A percentile compares a stretch with the other conserved stretches of the same genome.
These are phyloP conservation scores for Troides oblongomaculatus DNA, from an alignment of 2,888 invertebrate species.

Conservation along the genomic window DNA sequence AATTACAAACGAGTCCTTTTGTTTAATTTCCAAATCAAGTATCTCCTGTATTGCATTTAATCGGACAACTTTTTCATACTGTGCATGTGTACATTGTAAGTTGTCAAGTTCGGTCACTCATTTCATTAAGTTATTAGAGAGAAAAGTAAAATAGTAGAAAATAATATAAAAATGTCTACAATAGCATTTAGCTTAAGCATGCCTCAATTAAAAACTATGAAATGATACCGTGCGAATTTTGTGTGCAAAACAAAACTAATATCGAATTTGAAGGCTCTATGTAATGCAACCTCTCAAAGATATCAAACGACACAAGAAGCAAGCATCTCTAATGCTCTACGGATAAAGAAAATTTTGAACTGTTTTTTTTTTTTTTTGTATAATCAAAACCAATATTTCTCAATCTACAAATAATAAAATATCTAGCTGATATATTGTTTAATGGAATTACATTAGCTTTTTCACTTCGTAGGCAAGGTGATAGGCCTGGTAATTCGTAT, in stretches of 20 bases:
- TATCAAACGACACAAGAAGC: conserved; percentile 42
- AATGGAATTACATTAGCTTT: conserved; percentile 96
- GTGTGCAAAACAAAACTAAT: conserved; percentile 30
- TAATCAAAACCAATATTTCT: conserved; percentile 24
- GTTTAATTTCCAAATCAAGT: neutral
- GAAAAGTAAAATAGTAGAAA: conserved; percentile 15
- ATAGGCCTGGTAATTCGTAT: conserved; percentile 97
- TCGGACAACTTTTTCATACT: neutral
- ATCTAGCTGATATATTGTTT: conserved; percentile 69
- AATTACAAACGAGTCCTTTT: neutral
- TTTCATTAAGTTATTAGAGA: conserved; percentile 5
- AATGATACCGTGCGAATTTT: conserved; percentile 32
- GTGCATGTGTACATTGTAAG: conserved; percentile 9
- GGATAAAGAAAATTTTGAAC: conserved; percentile 26
- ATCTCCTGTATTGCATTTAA: neutral
- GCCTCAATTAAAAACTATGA: conserved; percentile 20
- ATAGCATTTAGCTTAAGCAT: conserved; percentile 28
- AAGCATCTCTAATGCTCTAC: conserved; percentile 52
- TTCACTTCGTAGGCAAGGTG: conserved; percentile 99
- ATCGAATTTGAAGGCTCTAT: conserved; percentile 35
- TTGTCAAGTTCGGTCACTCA: conserved; percentile 15
- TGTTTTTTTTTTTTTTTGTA: neutral
- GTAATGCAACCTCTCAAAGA: conserved; percentile 30
- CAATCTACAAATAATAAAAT: conserved; percentile 39
- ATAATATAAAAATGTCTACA: conserved; percentile 31